phyloP scores from a whole-genome alignment of 2,113 vertebrate genomes.

The Chascanopsetta lugubris region DNA sequence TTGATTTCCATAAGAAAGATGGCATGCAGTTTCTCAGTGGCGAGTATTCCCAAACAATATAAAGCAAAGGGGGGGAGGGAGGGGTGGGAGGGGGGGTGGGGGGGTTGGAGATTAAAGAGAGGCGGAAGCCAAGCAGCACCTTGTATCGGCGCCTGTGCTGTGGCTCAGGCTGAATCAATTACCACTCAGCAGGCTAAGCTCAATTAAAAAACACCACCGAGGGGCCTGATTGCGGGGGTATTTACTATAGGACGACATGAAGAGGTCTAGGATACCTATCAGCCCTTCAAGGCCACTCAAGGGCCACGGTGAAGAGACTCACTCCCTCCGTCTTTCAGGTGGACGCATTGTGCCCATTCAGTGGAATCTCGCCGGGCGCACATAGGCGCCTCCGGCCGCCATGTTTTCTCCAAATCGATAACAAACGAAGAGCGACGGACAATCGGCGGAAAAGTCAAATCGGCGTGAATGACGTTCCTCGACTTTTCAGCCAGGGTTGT shows the following conservation, averaged over 20 bases:
- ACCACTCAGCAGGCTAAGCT: slow-evolving; percentile 86
- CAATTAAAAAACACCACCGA: slow-evolving; percentile 87
- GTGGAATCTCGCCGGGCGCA: slow-evolving; percentile 22
- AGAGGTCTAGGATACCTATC: slow-evolving; percentile 84
- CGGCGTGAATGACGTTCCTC: slow-evolving; percentile 78
- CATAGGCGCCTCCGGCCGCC: background rate
- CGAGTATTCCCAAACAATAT: slow-evolving; percentile 94
- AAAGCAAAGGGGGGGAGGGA: slow-evolving; percentile 80
- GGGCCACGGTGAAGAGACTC: slow-evolving; percentile 80
- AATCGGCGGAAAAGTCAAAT: slow-evolving; percentile 58
- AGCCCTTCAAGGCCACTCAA: slow-evolving; percentile 83
- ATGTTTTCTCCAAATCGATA: slow-evolving; percentile 42
- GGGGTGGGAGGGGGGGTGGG: no score
- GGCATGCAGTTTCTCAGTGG: slow-evolving; percentile 92
- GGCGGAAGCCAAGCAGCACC: slow-evolving; percentile 85
- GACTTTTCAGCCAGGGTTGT: slow-evolving; percentile 59
- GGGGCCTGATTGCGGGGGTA: slow-evolving; percentile 81
- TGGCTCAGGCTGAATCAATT: slow-evolving; percentile 91
- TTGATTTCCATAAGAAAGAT: slow-evolving; percentile 99
- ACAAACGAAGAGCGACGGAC: slow-evolving; percentile 15
- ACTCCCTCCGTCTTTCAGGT: slow-evolving; percentile 81
- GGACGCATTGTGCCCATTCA: slow-evolving; percentile 73
- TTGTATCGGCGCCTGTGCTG: slow-evolving; percentile 89
- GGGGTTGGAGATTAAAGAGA: slow-evolving; percentile 94
- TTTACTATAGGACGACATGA: slow-evolving; percentile 84